Conservation (phyloP, 2,888 invertebrate genomes). For the Drosophila colorata region DNA sequence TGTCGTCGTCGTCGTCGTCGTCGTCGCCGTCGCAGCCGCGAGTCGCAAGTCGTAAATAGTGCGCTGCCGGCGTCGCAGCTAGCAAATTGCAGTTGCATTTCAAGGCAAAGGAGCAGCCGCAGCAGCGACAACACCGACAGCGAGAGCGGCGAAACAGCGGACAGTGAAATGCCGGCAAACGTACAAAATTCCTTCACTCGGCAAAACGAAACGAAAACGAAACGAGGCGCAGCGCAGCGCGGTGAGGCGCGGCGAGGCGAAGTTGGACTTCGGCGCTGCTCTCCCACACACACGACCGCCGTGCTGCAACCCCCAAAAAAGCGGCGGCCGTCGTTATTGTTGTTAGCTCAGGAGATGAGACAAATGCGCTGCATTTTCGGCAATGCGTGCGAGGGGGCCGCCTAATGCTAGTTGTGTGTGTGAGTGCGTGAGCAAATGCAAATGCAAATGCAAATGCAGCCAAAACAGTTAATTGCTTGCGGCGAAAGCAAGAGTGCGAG, state of each 20-base stretch:
- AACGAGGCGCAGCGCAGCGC: neutral
- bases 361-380: constrained; percentile 54
- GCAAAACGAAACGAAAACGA: constrained; percentile 49
- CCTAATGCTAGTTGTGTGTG: constrained; percentile 23
- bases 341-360: constrained; percentile 29
- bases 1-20: constrained; percentile 26
- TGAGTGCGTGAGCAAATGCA: constrained; percentile 11
- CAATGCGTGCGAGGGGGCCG: constrained; percentile 41
- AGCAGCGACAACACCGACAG: constrained; percentile 44
- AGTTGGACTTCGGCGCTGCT: constrained; percentile 44
- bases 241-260: constrained; percentile 24
- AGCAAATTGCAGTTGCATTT: constrained; percentile 56
- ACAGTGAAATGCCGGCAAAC: constrained; percentile 68
- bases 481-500: neutral
- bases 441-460: constrained; percentile 7
- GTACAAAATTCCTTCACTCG: constrained; percentile 74
- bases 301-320: constrained; percentile 72
- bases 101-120: constrained; percentile 64
- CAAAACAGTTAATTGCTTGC: neutral
- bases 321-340: constrained; percentile 10
- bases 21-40: constrained; percentile 39
- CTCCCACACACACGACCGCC: constrained; percentile 63
- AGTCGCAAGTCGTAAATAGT: constrained; percentile 59
- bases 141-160: neutral
- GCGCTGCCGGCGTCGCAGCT: constrained; percentile 56